Evolutionary conservation across 2,888 invertebrate genomes (phyloP).

Genomic region (Pogonocherus hispidulus): DNA sequence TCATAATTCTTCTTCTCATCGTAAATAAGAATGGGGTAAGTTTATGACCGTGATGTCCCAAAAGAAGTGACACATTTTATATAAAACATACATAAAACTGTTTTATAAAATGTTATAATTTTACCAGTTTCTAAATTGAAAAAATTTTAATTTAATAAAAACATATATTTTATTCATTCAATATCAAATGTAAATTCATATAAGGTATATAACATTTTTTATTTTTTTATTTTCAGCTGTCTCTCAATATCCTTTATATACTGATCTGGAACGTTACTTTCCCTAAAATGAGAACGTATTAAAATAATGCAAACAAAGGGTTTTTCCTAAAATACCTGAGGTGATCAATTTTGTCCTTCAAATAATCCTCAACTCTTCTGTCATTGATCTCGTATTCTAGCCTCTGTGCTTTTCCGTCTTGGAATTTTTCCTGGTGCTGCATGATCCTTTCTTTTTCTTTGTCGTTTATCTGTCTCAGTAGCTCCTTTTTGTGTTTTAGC

Average conservation of each 20-base stretch:
- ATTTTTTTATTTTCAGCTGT: conserved; percentile 52
- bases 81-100: no score
- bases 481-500: conserved; percentile 73
- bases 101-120: no score
- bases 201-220: conserved; percentile 5
- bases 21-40: no score
- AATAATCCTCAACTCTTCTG: conserved; percentile 69
- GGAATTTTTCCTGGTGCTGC: conserved; percentile 74
- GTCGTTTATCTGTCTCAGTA: conserved; percentile 79
- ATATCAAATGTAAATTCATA: no score
- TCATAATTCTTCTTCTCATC: no score
- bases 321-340: conserved; percentile 67
- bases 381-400: conserved; percentile 74
- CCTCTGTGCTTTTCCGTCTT: conserved; percentile 77
- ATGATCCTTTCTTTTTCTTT: conserved; percentile 78
- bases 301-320: not conserved
- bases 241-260: conserved; percentile 63
- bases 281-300: conserved; percentile 55
- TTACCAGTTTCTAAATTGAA: no score
- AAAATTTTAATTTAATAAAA: no score
- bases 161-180: no score
- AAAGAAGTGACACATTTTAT: no score
- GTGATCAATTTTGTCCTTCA: conserved; percentile 72
- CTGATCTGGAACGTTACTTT: conserved; percentile 59
- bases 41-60: no score